A percentile compares a stretch with the other conserved stretches of the same genome.
These are phyloP conservation scores for Synergus umbraculus DNA, from an alignment of 2,888 invertebrate genomes.

Conservation along the genomic window DNA sequence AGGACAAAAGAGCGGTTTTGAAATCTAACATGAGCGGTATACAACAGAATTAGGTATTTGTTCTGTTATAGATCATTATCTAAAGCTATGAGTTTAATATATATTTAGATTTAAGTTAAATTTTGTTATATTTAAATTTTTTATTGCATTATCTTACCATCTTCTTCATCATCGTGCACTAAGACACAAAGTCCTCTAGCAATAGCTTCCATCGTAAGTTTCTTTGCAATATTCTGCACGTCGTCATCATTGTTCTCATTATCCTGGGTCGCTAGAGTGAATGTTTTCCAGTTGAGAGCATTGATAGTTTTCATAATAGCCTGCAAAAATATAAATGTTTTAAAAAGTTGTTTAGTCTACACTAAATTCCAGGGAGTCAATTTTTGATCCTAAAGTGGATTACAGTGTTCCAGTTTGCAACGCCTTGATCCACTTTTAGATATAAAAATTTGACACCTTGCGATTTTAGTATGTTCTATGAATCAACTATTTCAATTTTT, in stretches of 20 bases:
- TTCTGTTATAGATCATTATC: not conserved
- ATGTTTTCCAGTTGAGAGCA: conserved; percentile 72
- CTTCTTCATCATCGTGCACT: conserved; percentile 64
- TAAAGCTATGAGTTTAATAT: not conserved
- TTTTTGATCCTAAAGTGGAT: no score
- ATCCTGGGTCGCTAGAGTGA: conserved; percentile 64
- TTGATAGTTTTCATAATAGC: conserved; percentile 68
- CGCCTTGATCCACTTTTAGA: not conserved
- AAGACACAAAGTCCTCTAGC: conserved; percentile 66
- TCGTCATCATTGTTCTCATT: conserved; percentile 68
- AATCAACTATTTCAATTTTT: not conserved
- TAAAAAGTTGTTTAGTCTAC: not conserved
- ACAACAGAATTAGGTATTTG: not conserved
- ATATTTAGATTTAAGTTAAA: not conserved
- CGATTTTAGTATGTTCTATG: not conserved
- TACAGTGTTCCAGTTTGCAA: no score
- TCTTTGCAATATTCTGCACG: conserved; percentile 70
- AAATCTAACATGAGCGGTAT: not conserved
- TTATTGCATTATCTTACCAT: conserved; percentile 52
- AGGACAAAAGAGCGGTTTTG: not conserved
- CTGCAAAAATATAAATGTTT: conserved; percentile 54
- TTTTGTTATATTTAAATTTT: not conserved
- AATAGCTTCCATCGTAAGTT: conserved; percentile 68
- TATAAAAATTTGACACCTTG: no score
- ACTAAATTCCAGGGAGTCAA: no score